A percentile compares a stretch with the other conserved stretches of the same genome.
phyloP scores from a whole-genome alignment of 2,113 vertebrate species.

The Pygathrix nemaeus region DNA sequence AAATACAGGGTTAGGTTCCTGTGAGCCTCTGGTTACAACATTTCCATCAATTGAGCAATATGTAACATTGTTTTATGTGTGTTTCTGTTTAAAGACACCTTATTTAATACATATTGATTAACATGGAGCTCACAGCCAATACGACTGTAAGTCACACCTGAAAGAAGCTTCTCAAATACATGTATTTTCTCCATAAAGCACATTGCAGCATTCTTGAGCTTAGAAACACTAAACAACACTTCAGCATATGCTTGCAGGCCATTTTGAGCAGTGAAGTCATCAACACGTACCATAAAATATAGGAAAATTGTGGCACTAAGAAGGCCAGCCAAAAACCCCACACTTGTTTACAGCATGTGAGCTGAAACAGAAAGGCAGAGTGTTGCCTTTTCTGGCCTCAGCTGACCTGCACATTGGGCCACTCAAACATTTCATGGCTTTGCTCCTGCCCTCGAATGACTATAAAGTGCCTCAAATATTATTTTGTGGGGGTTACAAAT shows the following conservation, averaged over 20 bases:
- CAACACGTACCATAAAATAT: background rate
- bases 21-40: background rate
- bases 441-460: background rate
- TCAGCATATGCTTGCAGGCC: background rate
- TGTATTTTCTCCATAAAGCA: background rate
- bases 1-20: background rate
- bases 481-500: background rate
- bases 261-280: background rate
- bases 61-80: background rate
- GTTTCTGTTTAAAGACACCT: background rate
- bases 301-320: background rate
- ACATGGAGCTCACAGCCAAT: background rate
- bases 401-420: no score
- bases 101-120: background rate
- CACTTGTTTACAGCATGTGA: background rate
- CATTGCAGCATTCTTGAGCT: background rate
- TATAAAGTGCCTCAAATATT: background rate
- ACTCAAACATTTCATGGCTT: background rate
- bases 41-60: background rate
- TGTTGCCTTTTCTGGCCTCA: background rate
- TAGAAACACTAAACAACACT: background rate
- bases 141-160: background rate
- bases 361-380: background rate
- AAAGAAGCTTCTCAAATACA: background rate
- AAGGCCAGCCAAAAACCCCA: background rate